Evolutionary conservation across 1,140 invertebrate species (phyloP).

Genomic region (Ceratoteleas bidentatus): DNA sequence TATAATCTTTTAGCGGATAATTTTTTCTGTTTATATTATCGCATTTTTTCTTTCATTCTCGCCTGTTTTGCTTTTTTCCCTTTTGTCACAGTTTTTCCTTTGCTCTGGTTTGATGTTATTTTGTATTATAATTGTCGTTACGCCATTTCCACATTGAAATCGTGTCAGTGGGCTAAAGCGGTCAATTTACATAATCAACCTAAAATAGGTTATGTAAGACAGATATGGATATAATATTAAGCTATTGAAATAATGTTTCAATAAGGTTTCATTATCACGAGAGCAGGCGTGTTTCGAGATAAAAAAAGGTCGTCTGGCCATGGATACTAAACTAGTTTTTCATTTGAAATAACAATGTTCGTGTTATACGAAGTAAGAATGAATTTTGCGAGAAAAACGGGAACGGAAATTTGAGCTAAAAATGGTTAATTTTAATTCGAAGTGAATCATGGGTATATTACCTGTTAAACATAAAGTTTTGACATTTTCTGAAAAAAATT

Average conservation of each 20-base stretch:
- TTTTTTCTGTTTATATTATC: too few relatives aligned
- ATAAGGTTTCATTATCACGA: conserved; percentile 47
- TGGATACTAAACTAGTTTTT: conserved; percentile 19
- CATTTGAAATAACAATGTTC: conserved; percentile 8
- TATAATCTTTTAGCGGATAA: too few relatives aligned
- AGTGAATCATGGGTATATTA: too few relatives aligned
- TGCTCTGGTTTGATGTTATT: background rate
- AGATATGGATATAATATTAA: conserved; percentile 33
- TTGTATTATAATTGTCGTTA: too few relatives aligned
- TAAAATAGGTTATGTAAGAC: conserved; percentile 38
- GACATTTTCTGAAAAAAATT: too few relatives aligned
- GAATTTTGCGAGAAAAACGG: background rate
- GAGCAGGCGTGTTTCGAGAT: conserved; percentile 2
- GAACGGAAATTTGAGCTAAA: background rate
- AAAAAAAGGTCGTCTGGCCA: conserved; percentile 24
- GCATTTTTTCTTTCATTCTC: too few relatives aligned
- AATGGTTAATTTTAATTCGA: too few relatives aligned
- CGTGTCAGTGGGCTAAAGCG: background rate
- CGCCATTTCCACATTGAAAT: too few relatives aligned
- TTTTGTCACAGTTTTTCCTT: background rate
- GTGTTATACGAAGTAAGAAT: background rate
- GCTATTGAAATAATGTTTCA: conserved; percentile 20
- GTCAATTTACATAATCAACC: conserved; percentile 1
- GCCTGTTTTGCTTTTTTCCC: too few relatives aligned
- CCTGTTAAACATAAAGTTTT: too few relatives aligned